Base-by-base conservation (phyloP, 2,797 vertebrate genomes). In the Paramormyrops hopkinsi region DNA sequence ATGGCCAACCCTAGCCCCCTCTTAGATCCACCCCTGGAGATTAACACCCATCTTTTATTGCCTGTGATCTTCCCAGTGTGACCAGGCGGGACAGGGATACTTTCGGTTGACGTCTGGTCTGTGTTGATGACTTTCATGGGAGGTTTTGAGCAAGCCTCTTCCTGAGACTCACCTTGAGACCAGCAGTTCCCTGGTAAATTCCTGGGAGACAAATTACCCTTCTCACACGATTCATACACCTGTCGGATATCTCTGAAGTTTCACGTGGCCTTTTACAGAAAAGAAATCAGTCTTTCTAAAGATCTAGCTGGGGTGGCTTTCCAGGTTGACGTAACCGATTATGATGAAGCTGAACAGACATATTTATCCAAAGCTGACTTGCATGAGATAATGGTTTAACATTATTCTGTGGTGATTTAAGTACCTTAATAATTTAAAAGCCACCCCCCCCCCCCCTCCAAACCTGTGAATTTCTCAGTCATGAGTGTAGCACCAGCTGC, bases 191-290 rank as follows among this genome's bases (percentile, higher is more conserved):
- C 12, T 25, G 85, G 29, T 59, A 11, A 5, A 3, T 6, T 29
- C 2, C 69, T 86, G 41, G 1, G 6, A 37, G 87, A 86, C n/a
- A 1, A 25, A 0, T 0, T 0, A 79, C 69, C 5, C 83, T 1
- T 6, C 89, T 88, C 88, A 53, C 37, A 41, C 2, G 85, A 41
- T 86, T 11, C 79, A 89, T 53, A 89, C 85, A 89, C 5, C 53
- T 87, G 19, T 53, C 62, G 0, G 9, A 22, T 11, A 46, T 44
- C 14, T 54, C 73, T 56, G 12, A 82, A 46, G n/a, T 50, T 33
- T 59, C 29, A 59, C 17, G 7, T 19, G 25, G 85, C 44, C 46
- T 51, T 51, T 48, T n/a, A 50, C 12, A 4, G 46, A 51, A 44
- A 84, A 84, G 19, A 29, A 22, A 44, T 84, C 82, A 84, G 46